Conservation (phyloP, 2,113 vertebrate genomes). For the Tenebrosternarchus preto region DNA sequence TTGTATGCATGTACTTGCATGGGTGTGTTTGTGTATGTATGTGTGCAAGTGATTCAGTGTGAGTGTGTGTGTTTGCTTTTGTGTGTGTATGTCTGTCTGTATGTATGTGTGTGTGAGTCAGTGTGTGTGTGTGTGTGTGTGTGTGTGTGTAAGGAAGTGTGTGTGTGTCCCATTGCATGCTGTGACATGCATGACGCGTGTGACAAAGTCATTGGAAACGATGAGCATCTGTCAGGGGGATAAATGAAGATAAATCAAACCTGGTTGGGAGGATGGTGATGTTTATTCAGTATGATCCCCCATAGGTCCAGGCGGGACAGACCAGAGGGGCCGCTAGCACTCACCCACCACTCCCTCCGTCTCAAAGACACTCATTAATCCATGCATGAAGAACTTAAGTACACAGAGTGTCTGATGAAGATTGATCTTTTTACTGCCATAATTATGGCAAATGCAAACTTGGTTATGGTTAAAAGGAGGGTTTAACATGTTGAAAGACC, state of each 20-base stretch:
- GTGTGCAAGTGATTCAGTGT: not conserved
- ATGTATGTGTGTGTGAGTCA: not conserved
- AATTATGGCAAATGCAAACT: conserved; percentile 31
- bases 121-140: conserved; percentile 16
- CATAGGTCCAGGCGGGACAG: conserved; percentile 31
- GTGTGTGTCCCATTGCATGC: conserved; percentile 25
- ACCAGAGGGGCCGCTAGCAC: conserved; percentile 13
- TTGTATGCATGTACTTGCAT: not conserved
- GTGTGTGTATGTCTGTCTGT: not conserved
- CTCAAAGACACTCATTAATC: conserved; percentile 46
- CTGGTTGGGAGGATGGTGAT: conserved; percentile 43
- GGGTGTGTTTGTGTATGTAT: not conserved
- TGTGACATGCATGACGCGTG: conserved; percentile 48
- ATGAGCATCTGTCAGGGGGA: conserved; percentile 53
- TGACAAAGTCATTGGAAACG: conserved; percentile 47
- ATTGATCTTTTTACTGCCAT: conserved; percentile 32
- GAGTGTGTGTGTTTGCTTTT: not conserved
- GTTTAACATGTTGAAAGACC: too few species aligned
- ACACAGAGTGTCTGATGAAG: conserved; percentile 4
- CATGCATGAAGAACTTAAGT: conserved; percentile 34
- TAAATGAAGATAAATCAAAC: conserved; percentile 59
- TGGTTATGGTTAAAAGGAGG: not conserved
- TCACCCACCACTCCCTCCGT: conserved; percentile 26
- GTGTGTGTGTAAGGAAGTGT: too few species aligned
- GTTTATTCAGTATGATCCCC: conserved; percentile 43